Evolutionary conservation across 2,113 vertebrate genomes (phyloP), one percentile per base, ranked within the genome.

Genomic region (Amphilophus citrinellus): DNA sequence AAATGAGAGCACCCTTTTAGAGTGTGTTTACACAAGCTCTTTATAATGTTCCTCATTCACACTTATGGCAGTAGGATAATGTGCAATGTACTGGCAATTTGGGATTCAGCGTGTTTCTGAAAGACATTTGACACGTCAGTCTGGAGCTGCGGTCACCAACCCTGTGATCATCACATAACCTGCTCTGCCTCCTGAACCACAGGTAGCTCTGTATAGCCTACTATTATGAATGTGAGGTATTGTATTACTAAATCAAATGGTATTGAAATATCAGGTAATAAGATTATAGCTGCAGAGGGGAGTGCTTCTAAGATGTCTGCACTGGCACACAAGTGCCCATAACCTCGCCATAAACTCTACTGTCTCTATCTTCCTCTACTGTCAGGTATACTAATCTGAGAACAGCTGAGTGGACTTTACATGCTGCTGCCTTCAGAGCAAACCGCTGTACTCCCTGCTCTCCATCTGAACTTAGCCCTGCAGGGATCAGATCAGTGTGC

Each of bases 401-500:
- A 78, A 63, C 42, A 65, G 77, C 18, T 80, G 90, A 85, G 35
- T 85, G 79, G 59, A 80, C 81, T 87, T 83, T 18, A 63, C 27
- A 63, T 82, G 65, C 79, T n/a, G 60, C 32, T 77, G 65, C 71
- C 61, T 73, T 81, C 77, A 61, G 77, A 90, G 73, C 58, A 77
- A 58, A 58, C 58, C 80, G 57, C 58, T 83, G 80, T 77, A 56
- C 75, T 60, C 84, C 35, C 47, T 47, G 39, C 77, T 73, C 79
- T 83, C 71, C 30, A 57, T 76, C 76, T 85, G 61, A 84, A 87
- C 75, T 76, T n/a, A 77, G 76, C 44, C 86, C 82, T 66, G 27
- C 39, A 92, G 82, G 81, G 84, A 85, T 71, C 86, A 82, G 68
- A 93, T 91, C 79, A 88, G 81, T 84, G 76, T 14, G 58, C 78